Percentiles rank a stretch among this genome's conserved stretches.
Evolutionary conservation across 2,888 invertebrate species (phyloP).

Genomic region (Lasioglossum calceatum): DNA sequence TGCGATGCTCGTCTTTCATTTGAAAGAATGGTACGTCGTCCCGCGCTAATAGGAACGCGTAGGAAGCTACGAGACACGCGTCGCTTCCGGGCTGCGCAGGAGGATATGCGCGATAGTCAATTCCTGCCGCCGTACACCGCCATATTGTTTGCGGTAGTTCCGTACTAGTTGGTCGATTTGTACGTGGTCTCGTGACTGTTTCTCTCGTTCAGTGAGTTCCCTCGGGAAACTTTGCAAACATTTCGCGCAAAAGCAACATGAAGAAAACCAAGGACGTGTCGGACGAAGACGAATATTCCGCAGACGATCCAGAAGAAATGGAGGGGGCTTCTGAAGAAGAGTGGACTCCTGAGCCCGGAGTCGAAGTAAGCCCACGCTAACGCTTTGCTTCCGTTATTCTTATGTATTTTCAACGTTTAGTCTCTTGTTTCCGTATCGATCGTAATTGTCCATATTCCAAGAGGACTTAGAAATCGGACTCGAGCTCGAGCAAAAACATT

Average conservation of each 20-base stretch:
- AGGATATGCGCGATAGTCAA: constrained; percentile 55
- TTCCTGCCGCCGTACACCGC: constrained; percentile 73
- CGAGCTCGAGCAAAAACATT: background rate
- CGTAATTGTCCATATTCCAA: background rate
- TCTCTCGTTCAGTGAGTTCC: constrained; percentile 60
- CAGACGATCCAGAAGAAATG: constrained; percentile 84
- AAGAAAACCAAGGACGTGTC: constrained; percentile 83
- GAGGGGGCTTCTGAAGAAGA: constrained; percentile 84
- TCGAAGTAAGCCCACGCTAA: constrained; percentile 77
- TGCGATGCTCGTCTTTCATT: background rate
- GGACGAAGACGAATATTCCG: constrained; percentile 83
- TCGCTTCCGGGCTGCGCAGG: constrained; percentile 65
- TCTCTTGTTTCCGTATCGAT: background rate
- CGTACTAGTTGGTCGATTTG: constrained; percentile 66
- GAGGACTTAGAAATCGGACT: background rate
- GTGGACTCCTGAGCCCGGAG: constrained; percentile 82
- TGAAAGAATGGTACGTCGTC: background rate
- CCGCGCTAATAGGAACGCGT: constrained; percentile 19
- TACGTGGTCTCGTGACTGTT: constrained; percentile 51
- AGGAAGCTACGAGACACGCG: constrained; percentile 54
- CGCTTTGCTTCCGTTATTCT: constrained; percentile 27
- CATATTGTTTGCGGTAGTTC: constrained; percentile 79
- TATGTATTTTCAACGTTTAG: background rate
- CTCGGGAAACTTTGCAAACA: constrained; percentile 75
- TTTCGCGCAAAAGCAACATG: constrained; percentile 82